These are phyloP conservation scores for Zaprionus capensis DNA, from an alignment of 1,140 invertebrate species.

Conservation along the genomic window DNA sequence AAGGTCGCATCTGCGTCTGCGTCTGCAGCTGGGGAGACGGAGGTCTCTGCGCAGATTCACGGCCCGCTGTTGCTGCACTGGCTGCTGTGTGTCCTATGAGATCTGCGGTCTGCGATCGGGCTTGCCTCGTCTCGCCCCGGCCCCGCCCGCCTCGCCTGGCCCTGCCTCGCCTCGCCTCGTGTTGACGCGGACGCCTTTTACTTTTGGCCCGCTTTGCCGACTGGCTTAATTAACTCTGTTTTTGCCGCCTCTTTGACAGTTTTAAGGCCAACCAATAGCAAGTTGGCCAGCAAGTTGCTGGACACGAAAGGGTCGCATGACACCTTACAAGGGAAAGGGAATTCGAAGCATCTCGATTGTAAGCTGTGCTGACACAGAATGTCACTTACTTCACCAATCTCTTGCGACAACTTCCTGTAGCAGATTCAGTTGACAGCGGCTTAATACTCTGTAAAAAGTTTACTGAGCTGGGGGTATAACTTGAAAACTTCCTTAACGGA, in stretches of 20 bases:
- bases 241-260: constrained; percentile 24
- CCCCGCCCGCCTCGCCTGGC: neutral
- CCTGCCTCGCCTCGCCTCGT: neutral
- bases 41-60: constrained; percentile 3
- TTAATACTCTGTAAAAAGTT: neutral
- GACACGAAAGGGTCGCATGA: neutral
- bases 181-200: constrained; percentile 48
- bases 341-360: neutral
- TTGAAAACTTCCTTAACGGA: neutral
- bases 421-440: neutral
- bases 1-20: constrained; percentile 44
- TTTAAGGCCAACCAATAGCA: constrained; percentile 28
- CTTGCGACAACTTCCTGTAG: neutral
- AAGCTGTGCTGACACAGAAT: neutral
- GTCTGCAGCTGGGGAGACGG: neutral
- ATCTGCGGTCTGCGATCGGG: constrained; percentile 2
- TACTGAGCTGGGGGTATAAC: neutral
- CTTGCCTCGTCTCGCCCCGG: neutral
- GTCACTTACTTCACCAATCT: neutral
- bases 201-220: constrained; percentile 52
- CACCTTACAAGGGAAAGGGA: neutral
- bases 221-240: constrained; percentile 59
- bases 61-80: neutral
- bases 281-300: neutral
- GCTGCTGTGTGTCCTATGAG: neutral